A percentile compares a stretch with the other conserved stretches of the same genome.
Conservation (phyloP, 2,888 invertebrate species). For the Plutella xylostella region DNA sequence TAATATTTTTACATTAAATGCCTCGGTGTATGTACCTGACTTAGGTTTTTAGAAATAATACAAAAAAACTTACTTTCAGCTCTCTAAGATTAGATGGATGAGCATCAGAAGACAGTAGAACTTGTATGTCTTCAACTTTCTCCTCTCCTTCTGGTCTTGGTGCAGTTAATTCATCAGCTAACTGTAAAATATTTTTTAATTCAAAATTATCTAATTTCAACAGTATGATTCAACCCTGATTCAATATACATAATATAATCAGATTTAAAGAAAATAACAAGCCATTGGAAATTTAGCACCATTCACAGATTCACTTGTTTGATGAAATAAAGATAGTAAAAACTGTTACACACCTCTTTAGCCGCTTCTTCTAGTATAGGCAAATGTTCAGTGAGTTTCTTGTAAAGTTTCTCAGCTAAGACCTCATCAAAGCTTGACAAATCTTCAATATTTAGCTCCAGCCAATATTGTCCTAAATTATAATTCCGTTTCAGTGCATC, state of each 20-base stretch:
- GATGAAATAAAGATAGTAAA: too few species aligned
- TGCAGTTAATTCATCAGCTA: constrained; percentile 95
- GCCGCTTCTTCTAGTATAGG: constrained; percentile 97
- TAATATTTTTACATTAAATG: too few species aligned
- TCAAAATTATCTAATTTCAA: too few species aligned
- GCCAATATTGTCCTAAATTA: constrained; percentile 86
- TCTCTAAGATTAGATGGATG: constrained; percentile 85
- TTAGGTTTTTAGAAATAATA: too few species aligned
- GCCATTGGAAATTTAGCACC: too few species aligned
- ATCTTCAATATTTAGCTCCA: constrained; percentile 95
- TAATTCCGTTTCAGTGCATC: constrained; percentile 95
- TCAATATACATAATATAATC: too few species aligned
- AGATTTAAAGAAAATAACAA: too few species aligned
- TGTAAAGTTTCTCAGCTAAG: constrained; percentile 90
- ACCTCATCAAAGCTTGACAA: constrained; percentile 93
- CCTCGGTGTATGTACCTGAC: too few species aligned
- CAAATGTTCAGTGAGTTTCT: constrained; percentile 92
- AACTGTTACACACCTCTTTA: constrained; percentile 73
- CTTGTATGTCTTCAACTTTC: constrained; percentile 91
- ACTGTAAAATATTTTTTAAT: too few species aligned
- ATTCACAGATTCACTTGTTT: too few species aligned
- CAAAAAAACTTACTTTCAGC: constrained; percentile 78
- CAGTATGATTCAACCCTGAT: too few species aligned
- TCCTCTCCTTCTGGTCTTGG: constrained; percentile 93
- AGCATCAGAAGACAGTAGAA: constrained; percentile 86